Evolutionary conservation across 2,797 vertebrate genomes (phyloP).

Genomic region (Mus caroli): DNA sequence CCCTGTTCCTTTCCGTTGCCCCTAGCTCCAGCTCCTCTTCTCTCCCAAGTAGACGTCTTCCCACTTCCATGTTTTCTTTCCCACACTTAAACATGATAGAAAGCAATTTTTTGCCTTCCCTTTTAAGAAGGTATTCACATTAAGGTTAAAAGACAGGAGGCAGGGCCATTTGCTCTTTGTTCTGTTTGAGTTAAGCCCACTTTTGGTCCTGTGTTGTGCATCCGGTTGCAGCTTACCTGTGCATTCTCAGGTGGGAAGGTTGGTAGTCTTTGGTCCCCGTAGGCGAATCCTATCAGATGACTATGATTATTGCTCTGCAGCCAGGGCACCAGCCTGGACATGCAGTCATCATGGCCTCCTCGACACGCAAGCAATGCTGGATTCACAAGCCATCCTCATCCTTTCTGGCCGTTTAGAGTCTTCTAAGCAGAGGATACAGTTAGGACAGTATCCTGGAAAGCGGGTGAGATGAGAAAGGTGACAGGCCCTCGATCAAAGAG

Average conservation of each 20-base stretch:
- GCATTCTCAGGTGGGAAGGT: not conserved
- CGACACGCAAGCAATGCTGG: not conserved
- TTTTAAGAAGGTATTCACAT: slow-evolving; percentile 7
- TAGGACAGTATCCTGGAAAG: not conserved
- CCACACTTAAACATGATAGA: not conserved
- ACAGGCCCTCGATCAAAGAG: too few relatives aligned
- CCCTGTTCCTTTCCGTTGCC: too few relatives aligned
- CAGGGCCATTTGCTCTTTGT: not conserved
- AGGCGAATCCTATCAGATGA: not conserved
- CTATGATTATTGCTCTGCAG: not conserved
- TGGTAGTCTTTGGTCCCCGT: not conserved
- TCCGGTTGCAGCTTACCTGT: not conserved
- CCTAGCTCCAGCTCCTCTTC: not conserved
- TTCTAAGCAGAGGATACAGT: not conserved
- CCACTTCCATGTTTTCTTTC: too few relatives aligned
- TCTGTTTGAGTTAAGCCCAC: not conserved
- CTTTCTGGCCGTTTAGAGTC: not conserved
- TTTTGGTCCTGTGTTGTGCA: not conserved
- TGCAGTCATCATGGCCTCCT: not conserved
- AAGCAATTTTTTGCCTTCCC: not conserved
- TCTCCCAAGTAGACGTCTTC: not conserved
- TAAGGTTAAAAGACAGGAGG: not conserved
- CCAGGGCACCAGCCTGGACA: not conserved
- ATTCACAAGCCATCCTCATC: not conserved
- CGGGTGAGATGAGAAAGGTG: not conserved